Conservation (phyloP, 1,140 invertebrate species). For the Caligus rogercresseyi region DNA sequence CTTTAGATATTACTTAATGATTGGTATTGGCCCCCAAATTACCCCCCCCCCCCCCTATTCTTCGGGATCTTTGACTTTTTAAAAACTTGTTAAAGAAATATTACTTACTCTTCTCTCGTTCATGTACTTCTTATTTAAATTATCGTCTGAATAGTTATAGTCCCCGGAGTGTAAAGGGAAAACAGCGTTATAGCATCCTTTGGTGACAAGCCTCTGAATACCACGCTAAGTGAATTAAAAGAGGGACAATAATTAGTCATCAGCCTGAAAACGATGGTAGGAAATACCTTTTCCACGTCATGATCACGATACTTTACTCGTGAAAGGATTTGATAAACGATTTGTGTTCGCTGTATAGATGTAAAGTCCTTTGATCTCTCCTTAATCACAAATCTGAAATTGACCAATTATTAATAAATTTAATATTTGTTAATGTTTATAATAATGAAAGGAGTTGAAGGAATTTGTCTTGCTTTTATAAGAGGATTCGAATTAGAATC, state of each 20-base stretch:
- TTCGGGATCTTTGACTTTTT: background rate
- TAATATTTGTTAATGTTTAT: background rate
- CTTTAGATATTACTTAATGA: background rate
- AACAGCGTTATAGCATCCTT: background rate
- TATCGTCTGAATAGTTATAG: slow-evolving; percentile 6
- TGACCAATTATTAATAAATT: background rate
- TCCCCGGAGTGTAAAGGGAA: slow-evolving; percentile 13
- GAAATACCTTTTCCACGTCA: background rate
- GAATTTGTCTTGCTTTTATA: too few species aligned
- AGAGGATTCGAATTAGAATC: too few species aligned
- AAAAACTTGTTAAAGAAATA: slow-evolving; percentile 15
- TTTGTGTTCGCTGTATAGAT: slow-evolving; percentile 10
- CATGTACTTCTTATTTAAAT: background rate
- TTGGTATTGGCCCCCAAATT: too few species aligned
- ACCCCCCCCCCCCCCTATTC: too few species aligned
- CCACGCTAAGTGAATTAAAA: slow-evolving; percentile 2
- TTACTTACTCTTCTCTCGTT: slow-evolving; percentile 14
- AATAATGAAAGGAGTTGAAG: too few species aligned
- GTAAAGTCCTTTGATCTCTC: slow-evolving; percentile 5
- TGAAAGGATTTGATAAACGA: slow-evolving; percentile 8
- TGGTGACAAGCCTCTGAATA: slow-evolving; percentile 4
- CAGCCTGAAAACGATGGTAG: slow-evolving; percentile 1
- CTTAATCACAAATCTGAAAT: slow-evolving; percentile 13
- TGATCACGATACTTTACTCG: background rate
- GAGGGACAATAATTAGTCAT: too few species aligned